These are phyloP conservation scores for Carollia perspicillata DNA, from an alignment of 2,113 vertebrate genomes.

Conservation along the genomic window DNA sequence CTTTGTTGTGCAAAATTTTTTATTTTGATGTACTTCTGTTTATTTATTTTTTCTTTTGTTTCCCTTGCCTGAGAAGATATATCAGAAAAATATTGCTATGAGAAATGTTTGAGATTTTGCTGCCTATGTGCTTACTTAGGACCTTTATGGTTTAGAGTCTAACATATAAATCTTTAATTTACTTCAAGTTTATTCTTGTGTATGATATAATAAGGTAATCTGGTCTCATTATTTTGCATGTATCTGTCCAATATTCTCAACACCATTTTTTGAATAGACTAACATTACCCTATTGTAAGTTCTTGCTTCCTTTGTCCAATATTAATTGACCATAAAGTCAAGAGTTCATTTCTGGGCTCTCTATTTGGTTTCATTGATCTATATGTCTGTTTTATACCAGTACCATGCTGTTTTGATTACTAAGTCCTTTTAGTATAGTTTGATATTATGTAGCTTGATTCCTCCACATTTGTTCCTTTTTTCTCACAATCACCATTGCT, in stretches of 20 bases:
- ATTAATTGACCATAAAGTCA: background rate
- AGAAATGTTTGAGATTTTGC: background rate
- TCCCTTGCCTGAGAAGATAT: background rate
- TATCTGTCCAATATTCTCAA: background rate
- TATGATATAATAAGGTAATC: background rate
- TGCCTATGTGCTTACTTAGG: background rate
- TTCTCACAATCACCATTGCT: background rate
- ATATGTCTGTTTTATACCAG: background rate
- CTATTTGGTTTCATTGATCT: background rate
- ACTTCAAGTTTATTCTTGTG: background rate
- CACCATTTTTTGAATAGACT: background rate
- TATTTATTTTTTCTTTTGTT: background rate
- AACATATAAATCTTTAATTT: background rate
- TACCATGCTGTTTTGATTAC: background rate
- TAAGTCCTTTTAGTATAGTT: background rate
- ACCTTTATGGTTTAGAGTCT: background rate
- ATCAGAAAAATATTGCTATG: background rate
- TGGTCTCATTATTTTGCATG: background rate
- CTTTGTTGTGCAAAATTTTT: background rate
- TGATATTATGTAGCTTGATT: background rate
- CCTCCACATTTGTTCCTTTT: background rate
- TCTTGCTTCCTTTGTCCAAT: background rate
- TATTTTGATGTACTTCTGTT: background rate
- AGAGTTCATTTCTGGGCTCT: background rate
- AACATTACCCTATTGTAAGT: background rate